Evolutionary conservation across 2,797 vertebrate genomes (phyloP), one percentile per base, ranked within the genome.

Genomic region (Micromesistius poutassou): DNA sequence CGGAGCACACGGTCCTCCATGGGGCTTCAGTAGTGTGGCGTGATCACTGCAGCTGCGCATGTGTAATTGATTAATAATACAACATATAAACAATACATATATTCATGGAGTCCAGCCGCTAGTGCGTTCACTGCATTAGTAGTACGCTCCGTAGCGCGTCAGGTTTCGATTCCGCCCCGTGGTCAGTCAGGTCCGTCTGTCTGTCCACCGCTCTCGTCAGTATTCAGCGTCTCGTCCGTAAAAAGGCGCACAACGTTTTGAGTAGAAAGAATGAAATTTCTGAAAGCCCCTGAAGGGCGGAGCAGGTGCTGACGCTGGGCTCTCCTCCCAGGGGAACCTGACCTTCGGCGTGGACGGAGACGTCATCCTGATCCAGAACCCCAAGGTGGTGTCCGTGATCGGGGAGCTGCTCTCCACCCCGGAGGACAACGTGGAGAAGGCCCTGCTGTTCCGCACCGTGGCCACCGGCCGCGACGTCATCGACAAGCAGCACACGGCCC

Each of bases 381-480:
- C 88, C 12, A 96, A 95, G 88, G 82, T 94, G 5, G 95, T 98
- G 46, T 95, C 96, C 0, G 83, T 95, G 80, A 90, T 97, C 8
- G 94, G 93, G 0, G 96, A 97, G 0, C 82, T 99, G 79, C 93
- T 99, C 30, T 95, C 95, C 31, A 97, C 97, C 68, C 96, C 95
- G 79, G 85, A 96, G 1, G 98, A 98, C 22, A 90, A 93, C 74
- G 94, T 99, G 79, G 97, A 99, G 91, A 99, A 99, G 89, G 96
- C 98, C 0, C 87, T 99, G 70, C 91, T 99, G 4, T 98, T 95
- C 90, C 96, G 98, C n/a, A 99, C 98, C 0, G 98, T 99, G 77
- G 95, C 98, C 2, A 99, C 97, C 0, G 97, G 97, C 0, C 94
- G 98, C 0, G 98, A 99, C 25, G 85, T 99, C 91, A 99, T 99